Evolutionary conservation across 2,113 vertebrate genomes (phyloP), one percentile per base, ranked within the genome.

Genomic region (Coryphaenoides rupestris): DNA sequence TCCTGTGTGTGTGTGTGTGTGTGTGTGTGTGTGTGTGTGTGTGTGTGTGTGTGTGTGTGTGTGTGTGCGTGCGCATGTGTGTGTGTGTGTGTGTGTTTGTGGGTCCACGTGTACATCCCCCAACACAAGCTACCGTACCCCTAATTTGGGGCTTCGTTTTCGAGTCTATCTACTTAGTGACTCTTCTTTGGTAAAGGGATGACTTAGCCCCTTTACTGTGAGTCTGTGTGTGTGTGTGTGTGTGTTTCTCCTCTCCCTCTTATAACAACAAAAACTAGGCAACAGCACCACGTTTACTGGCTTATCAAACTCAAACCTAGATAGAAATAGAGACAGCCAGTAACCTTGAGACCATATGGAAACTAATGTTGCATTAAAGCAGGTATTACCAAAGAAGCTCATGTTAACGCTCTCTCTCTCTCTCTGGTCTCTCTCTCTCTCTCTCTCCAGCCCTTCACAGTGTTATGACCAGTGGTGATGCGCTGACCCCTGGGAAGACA

Each of bases 401-500:
- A 73, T 68, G 17, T 60, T 5, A 66, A 64, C 12, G 6, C 33
- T 40, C 22, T 52, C 23, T 70, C 19, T 56, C 24, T 40, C 33
- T 40, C 33, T 40, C 33, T 40, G 9, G 7, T 40, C 33, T 74
- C 5, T 81, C 58, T 73, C 46, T 79, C 17, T 60, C 15, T 54
- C 55, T 64, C 50, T 63, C 22, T 47, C 58, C 26, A 99, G 96
- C 93, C 58, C 89, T 98, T 62, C 96, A 98, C 72, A 97, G 96
- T 0, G 94, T 99, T 69, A 93, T 98, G 73, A 96, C 96, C 0
- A 94, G 96, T 53, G 93, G 93, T 0, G 92, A 98, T 0, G 92
- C 95, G 47, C 65, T 99, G 84, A 82, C 72, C 17, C 93, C 95
- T 0, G 93, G 92, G 57, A 93, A 95, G 83, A 98, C 94, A 0